These are phyloP conservation scores for Pantala flavescens DNA, from an alignment of 1,140 invertebrate genomes.

Conservation along the genomic window DNA sequence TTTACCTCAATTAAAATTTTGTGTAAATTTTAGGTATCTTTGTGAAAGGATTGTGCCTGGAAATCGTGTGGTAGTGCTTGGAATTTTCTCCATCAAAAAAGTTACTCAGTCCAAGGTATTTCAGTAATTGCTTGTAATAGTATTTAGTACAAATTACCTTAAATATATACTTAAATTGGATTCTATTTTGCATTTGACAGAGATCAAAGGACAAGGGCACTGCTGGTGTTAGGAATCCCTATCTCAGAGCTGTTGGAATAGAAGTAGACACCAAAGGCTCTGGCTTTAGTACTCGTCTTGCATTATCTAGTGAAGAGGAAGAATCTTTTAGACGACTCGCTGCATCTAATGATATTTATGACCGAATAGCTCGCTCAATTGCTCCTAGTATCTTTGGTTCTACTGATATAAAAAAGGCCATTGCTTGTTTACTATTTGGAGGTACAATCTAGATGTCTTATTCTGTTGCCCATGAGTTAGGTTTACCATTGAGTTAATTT, in stretches of 20 bases:
- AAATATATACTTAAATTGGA: neutral
- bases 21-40: slow-evolving; percentile 61
- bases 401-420: slow-evolving; percentile 93
- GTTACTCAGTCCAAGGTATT: slow-evolving; percentile 36
- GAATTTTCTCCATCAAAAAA: slow-evolving; percentile 97
- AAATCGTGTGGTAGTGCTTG: slow-evolving; percentile 85
- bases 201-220: slow-evolving; percentile 69
- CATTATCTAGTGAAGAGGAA: slow-evolving; percentile 76
- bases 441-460: slow-evolving; percentile 38
- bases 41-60: slow-evolving; percentile 95
- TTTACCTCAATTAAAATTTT: too few relatives aligned
- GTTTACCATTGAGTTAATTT: neutral
- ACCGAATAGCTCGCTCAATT: slow-evolving; percentile 80
- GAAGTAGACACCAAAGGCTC: slow-evolving; percentile 72
- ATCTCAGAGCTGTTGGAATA: slow-evolving; percentile 89
- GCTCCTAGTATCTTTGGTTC: slow-evolving; percentile 97
- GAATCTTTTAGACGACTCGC: slow-evolving; percentile 82
- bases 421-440: slow-evolving; percentile 91
- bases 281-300: slow-evolving; percentile 44
- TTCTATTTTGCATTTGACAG: slow-evolving; percentile 29
- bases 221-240: slow-evolving; percentile 86
- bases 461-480: neutral
- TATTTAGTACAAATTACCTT: slow-evolving; percentile 17
- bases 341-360: slow-evolving; percentile 74
- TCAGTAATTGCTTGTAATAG: slow-evolving; percentile 26